Conservation (phyloP, 2,888 invertebrate species). For the Tromatobia lineatoria region DNA sequence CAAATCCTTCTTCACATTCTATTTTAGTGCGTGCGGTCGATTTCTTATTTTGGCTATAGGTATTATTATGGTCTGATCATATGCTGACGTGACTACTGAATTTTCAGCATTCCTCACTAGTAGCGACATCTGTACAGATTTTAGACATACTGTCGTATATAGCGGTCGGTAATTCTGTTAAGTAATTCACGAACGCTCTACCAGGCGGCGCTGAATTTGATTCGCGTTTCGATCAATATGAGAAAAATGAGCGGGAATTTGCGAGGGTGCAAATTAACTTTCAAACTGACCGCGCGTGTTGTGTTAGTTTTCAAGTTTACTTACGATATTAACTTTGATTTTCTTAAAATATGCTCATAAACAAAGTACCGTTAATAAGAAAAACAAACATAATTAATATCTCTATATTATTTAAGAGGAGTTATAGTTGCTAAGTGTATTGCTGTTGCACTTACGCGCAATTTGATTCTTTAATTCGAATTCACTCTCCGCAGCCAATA, state of each 20-base stretch:
- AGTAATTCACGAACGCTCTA: neutral
- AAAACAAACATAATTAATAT: neutral
- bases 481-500: no score
- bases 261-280: neutral
- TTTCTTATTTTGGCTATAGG: slow-evolving; percentile 3
- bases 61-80: neutral
- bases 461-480: no score
- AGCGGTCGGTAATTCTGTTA: slow-evolving; percentile 7
- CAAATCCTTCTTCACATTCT: slow-evolving; percentile 19
- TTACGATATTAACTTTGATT: no score
- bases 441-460: no score
- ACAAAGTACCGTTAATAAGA: neutral
- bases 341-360: no score
- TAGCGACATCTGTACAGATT: slow-evolving; percentile 18
- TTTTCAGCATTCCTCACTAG: neutral
- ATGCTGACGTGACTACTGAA: slow-evolving; percentile 11
- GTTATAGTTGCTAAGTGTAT: no score
- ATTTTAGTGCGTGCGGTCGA: slow-evolving; percentile 16
- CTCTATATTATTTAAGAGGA: no score
- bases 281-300: neutral
- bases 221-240: slow-evolving; percentile 26
- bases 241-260: neutral
- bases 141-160: neutral
- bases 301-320: neutral
- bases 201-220: neutral